Conservation (phyloP, 2,888 invertebrate genomes). For the Morinoia aosen region DNA sequence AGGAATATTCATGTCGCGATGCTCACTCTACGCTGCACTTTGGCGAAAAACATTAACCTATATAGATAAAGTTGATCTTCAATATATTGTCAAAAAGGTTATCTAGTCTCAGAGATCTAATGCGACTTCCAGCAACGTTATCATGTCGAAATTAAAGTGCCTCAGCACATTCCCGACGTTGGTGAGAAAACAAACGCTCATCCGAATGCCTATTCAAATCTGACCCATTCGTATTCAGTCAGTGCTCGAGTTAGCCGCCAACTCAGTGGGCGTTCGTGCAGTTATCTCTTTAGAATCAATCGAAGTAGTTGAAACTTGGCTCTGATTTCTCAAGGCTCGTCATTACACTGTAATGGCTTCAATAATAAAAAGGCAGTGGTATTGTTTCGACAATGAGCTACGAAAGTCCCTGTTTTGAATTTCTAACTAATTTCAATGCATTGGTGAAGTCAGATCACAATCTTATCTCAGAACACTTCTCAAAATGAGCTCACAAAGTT, state of each 20-base stretch:
- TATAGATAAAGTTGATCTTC: not conserved
- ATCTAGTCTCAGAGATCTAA: not conserved
- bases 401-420: not conserved
- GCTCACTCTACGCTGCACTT: not conserved
- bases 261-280: slow-evolving; percentile 1
- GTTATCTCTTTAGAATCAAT: not conserved
- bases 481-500: slow-evolving; percentile 12
- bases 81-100: not conserved
- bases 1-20: not conserved
- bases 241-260: not conserved
- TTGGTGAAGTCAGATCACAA: not conserved
- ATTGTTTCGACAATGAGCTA: not conserved
- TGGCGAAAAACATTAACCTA: not conserved
- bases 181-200: not conserved
- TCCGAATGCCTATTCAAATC: not conserved
- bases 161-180: not conserved
- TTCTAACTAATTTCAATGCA: not conserved
- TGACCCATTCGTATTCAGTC: not conserved
- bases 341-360: not conserved
- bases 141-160: not conserved
- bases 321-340: not conserved
- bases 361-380: not conserved
- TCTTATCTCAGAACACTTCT: not conserved
- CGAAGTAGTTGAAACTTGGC: not conserved
- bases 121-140: not conserved